Base-by-base conservation (phyloP, 2,888 invertebrate species). In the Antheraea assamensis region DNA sequence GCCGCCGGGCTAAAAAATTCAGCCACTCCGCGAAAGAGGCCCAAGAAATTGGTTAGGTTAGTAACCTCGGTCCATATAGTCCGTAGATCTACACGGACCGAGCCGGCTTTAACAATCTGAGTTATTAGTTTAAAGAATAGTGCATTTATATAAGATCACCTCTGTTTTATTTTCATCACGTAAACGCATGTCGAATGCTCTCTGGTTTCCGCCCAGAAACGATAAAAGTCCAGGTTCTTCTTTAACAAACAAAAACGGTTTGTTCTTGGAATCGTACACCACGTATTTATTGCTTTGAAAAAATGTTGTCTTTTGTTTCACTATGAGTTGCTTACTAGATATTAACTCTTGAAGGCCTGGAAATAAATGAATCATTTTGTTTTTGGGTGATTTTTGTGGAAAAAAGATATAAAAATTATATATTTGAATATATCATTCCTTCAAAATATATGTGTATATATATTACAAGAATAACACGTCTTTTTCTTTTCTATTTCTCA, bases 31-130 rank as follows among this genome's bases (percentile, higher is more conserved):
- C 89, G 64, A 93, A 94, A 90, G 92, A 93, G 93, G 94, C 88
- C 94, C 94, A 84, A 94, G 91, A 93, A 93, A 76, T 76, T 88
- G 94, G 94, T 94, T 94, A 95, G 95, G 95, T 94, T 95, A 94
- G 94, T 72, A 74, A 73, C 93, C 94, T 94, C 93, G 86, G 77
- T 91, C 96, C 95, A 95, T 95, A 95, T 95, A 95, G 86, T 88
- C 88, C 97, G 96, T 95, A 95, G 96, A 96, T 95, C 95, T 95
- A 95, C 95, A 96, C 95, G 96, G 96, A 96, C 96, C 96, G 97
- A 97, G 96, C 97, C 96, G 96, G 96, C 96, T 92, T 92, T 52
- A 52, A 21, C 15, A 49, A 49, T 7, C 7, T 15, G 42, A 24
- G 47, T 70, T n/a, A n/a, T 1, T 27, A 47, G n/a, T 58, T 58